These are phyloP conservation scores for Erebia aethiops DNA, from an alignment of 2,888 invertebrate species.

Conservation along the genomic window DNA sequence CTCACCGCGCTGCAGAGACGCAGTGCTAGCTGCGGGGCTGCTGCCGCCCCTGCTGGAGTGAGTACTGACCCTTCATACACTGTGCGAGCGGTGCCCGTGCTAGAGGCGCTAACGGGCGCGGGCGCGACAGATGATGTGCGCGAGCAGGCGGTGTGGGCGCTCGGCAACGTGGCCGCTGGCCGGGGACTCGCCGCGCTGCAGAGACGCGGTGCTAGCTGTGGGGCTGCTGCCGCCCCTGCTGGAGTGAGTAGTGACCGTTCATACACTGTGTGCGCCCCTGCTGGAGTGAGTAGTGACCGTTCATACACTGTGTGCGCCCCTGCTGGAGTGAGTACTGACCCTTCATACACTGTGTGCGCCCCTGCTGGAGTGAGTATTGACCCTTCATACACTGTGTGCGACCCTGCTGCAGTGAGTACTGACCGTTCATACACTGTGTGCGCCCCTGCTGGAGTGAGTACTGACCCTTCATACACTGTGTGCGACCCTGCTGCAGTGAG, in stretches of 20 bases:
- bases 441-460: too few species aligned
- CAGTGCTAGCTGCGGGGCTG: constrained; percentile 92
- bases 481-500: too few species aligned
- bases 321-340: too few species aligned
- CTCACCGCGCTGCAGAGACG: constrained; percentile 95
- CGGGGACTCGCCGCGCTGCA: constrained; percentile 96
- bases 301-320: too few species aligned
- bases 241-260: constrained; percentile 85
- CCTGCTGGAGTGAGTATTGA: too few species aligned
- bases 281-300: too few species aligned
- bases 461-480: too few species aligned
- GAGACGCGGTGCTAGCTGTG: constrained; percentile 94
- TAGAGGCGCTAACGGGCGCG: constrained; percentile 91
- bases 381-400: too few species aligned
- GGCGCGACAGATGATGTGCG: constrained; percentile 95
- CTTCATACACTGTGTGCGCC: too few species aligned
- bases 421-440: too few species aligned
- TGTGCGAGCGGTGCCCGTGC: constrained; percentile 94
- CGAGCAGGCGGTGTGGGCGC: constrained; percentile 98
- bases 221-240: constrained; percentile 93
- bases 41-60: constrained; percentile 94
- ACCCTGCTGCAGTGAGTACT: too few species aligned
- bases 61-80: constrained; percentile 62
- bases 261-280: constrained; percentile 88
- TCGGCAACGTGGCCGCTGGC: constrained; percentile 93